Base-by-base conservation (phyloP, 2,888 invertebrate species). In the Machimus rusticus region DNA sequence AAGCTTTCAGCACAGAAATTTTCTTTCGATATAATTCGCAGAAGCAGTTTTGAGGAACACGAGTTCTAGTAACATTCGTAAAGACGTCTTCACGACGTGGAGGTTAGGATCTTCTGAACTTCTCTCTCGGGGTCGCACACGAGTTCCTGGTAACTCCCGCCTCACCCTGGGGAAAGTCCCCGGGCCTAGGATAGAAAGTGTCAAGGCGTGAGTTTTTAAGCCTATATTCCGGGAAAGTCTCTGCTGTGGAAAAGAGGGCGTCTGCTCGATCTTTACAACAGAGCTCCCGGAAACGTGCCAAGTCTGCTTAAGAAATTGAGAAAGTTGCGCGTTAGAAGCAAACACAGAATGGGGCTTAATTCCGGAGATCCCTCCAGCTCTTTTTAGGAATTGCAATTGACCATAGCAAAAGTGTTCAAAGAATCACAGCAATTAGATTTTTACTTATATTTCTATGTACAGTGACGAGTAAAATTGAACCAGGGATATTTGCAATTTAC, bases 161-260 rank as follows among this genome's bases (percentile, higher is more conserved):
- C 34, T 23, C 12, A 51, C 81, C 81, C 81, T 81, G 81, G 81
- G 81, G 31, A 81, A 81, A 81, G 81, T 81, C 81, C 81, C 81
- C 55, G 81, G 81, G 81, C 55, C 43, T n/a, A 81, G 55, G 81
- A 81, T 81, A 81, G 81, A 81, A 81, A 81, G 81, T 81, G 55
- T 81, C 81, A 81, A 55, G 81, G 81, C 34, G 55, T 81, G 9
- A 31, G 19, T 6, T 79, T 39, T 39, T 19, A 6, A 4, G 55
- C 81, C 81, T 51, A 81, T 81, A 81, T 81, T 81, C 81, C 16
- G 81, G 55, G 81, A 55, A 81, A 81, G 51, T 55, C 28, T 23
- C 51, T 81, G 28, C 55, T 37, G 39, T 28, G 23, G 81, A 81
- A 12, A 81, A 81, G 81, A 81, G 46, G 81, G 34, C 51, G n/a